Conservation (phyloP, 2,113 vertebrate genomes). For the Bucco capensis region DNA sequence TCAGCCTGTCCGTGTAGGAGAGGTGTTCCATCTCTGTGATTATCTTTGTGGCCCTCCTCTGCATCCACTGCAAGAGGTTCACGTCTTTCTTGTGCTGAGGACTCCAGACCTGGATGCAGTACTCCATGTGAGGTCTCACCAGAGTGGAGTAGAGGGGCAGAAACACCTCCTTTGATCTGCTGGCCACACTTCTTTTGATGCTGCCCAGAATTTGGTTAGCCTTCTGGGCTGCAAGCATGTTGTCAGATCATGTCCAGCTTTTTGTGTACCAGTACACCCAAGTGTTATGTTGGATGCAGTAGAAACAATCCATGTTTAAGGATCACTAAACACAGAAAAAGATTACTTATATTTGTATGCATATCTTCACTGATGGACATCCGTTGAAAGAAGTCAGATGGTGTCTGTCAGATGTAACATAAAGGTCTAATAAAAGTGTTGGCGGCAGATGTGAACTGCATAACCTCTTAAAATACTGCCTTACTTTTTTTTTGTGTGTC, state of each 20-base stretch:
- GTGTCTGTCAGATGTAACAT: neutral
- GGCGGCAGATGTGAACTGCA: neutral
- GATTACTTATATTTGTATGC: neutral
- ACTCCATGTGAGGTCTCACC: neutral
- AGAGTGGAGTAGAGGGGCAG: neutral
- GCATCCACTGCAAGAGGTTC: rapidly evolving
- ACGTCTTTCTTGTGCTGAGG: rapidly evolving
- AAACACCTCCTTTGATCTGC: neutral
- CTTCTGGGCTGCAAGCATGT: neutral
- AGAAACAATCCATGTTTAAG: neutral
- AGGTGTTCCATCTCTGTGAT: neutral
- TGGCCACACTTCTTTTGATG: neutral
- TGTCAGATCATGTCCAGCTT: rapidly evolving
- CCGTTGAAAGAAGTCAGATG: neutral
- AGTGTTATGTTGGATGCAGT: neutral
- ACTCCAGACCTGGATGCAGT: neutral
- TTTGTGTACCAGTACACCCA: neutral
- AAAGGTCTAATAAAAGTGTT: neutral
- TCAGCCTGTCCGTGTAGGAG: neutral
- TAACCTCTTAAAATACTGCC: neutral
- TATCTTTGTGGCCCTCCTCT: neutral
- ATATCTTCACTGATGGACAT: neutral
- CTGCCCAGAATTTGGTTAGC: neutral
- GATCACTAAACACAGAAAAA: neutral
- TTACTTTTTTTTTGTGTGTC: neutral